Percentiles rank a stretch among this genome's conserved stretches.
Conservation (phyloP, 2,888 invertebrate genomes). For the Synanthedon tipuliformis region DNA sequence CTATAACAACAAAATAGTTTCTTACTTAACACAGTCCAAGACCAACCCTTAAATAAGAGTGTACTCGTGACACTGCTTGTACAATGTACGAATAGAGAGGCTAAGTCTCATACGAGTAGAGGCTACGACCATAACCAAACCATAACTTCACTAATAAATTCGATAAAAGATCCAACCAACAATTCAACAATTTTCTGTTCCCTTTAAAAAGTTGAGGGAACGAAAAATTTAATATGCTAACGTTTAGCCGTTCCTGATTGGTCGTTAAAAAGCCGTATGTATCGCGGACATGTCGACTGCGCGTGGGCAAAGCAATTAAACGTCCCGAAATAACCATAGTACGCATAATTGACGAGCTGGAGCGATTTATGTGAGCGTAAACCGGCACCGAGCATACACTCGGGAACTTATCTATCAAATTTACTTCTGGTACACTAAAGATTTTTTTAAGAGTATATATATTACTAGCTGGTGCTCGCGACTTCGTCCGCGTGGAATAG, state of each 20-base stretch:
- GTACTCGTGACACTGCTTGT: too few species aligned
- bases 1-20: too few species aligned
- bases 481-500: too few species aligned
- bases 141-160: too few species aligned
- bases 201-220: slow-evolving; percentile 4
- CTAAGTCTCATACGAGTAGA: too few species aligned
- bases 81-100: too few species aligned
- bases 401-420: neutral
- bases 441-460: too few species aligned
- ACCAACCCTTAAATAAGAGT: too few species aligned
- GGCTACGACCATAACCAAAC: too few species aligned
- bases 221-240: neutral
- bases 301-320: slow-evolving; percentile 58
- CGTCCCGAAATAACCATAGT: slow-evolving; percentile 50
- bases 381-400: neutral
- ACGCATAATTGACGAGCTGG: slow-evolving; percentile 49
- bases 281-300: slow-evolving; percentile 16
- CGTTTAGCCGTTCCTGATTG: neutral
- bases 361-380: slow-evolving; percentile 36
- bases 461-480: too few species aligned
- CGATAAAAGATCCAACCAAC: slow-evolving; percentile 3
- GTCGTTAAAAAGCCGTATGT: neutral
- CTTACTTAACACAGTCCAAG: too few species aligned
- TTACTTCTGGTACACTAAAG: too few species aligned
- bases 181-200: slow-evolving; percentile 2